Base-by-base conservation (phyloP, 2,797 vertebrate genomes). In the Helostoma temminkii region DNA sequence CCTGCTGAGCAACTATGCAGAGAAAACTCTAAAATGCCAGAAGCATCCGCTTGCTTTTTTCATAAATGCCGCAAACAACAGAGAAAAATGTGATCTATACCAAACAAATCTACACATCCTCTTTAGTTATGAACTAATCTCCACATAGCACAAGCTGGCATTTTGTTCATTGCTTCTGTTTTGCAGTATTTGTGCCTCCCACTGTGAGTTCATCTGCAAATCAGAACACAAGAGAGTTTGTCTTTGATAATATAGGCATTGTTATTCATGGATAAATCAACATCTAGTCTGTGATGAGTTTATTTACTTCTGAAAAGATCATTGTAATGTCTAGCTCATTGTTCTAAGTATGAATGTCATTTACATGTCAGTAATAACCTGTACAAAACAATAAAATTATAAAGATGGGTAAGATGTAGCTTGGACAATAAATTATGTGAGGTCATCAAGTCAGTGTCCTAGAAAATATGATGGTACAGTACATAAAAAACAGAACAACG, bases 111-210 rank as follows among this genome's bases (percentile, higher is more conserved):
- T 42, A 42, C 39, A 42, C 39, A 19, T 42, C 3, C 39, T 42
- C 39, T 42, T n/a, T 42, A 6, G 18, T n/a, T 41, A 41, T 41
- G 37, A 41, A 42, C 39, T 42, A 42, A 42, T 42, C 39, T 42
- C 39, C 39, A 42, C 39, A 42, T 42, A 18, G 19, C 39, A 48
- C 46, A 26, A 46, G n/a, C 21, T 46, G 39, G 18, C 39, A 42
- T 42, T 42, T n/a, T 42, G 39, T 42, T 42, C 39, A 42, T 42
- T 42, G 39, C 39, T 42, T 42, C 19, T 42, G 39, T 42, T 42
- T 42, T 19, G 39, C 39, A 42, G 39, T 19, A n/a, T 42, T 42
- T 42, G 16, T 19, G 18, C 18, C 39, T 42, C 39, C 16, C 39
- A n/a, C 39, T 42, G 39, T 42, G 39, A 42, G 39, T 42, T 42